A percentile compares a stretch with the other conserved stretches of the same genome.
Conservation (phyloP, 1,140 invertebrate genomes). For the Ctenoplectra terminalis region DNA sequence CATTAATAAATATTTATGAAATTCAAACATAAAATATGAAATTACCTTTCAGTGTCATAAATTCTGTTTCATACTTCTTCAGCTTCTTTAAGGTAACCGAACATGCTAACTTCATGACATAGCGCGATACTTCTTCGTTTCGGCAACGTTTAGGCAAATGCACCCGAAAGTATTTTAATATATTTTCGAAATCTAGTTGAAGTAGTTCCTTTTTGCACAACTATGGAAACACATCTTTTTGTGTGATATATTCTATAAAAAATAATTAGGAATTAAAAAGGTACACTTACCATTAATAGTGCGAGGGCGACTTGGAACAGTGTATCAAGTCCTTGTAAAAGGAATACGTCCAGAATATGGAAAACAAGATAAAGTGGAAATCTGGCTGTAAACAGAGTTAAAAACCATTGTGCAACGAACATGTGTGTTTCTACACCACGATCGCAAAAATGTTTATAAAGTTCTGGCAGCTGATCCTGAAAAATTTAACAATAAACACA, state of each 20-base stretch:
- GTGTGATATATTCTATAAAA: background rate
- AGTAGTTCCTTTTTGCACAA: conserved; percentile 96
- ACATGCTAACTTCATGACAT: conserved; percentile 95
- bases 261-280: conserved; percentile 3
- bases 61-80: conserved; percentile 98
- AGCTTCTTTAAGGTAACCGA: conserved; percentile 96
- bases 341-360: conserved; percentile 97
- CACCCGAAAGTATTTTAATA: conserved; percentile 96
- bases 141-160: conserved; percentile 98
- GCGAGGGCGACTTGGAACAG: conserved; percentile 98
- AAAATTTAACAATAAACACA: conserved; percentile 63
- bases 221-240: conserved; percentile 77
- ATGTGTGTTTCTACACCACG: conserved; percentile 98
- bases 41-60: conserved; percentile 90
- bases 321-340: conserved; percentile 96
- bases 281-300: conserved; percentile 90
- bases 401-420: conserved; percentile 99
- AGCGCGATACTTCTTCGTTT: conserved; percentile 93
- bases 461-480: conserved; percentile 94
- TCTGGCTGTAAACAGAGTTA: conserved; percentile 98
- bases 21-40: conserved; percentile 82
- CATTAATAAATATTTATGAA: conserved; percentile 19
- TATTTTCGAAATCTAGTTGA: conserved; percentile 97
- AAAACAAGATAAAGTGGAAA: conserved; percentile 99
- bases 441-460: conserved; percentile 95